Base-by-base conservation (phyloP, 2,888 invertebrate species). In the Rhagonycha fulva region DNA sequence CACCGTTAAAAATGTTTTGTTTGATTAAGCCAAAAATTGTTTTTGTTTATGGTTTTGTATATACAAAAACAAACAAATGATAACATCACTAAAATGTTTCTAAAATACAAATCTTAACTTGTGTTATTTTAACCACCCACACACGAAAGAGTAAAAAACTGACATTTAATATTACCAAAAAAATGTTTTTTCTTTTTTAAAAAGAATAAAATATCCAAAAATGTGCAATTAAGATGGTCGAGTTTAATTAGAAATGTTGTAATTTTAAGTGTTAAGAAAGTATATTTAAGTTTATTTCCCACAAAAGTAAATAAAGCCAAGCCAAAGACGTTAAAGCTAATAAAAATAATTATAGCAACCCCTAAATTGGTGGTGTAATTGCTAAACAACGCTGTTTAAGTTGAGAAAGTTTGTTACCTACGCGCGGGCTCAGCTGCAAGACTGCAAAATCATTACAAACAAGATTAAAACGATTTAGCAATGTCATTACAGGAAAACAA, bases 401-500 rank as follows among this genome's bases (percentile, higher is more conserved):
- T 77, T 72, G 67, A 70, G 73, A 77, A 77, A 74, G 73, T 74
- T 76, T 74, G 76, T 71, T 78, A 76, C 73, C 75, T 78, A 71
- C 71, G 73, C 79, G 77, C 76, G 82, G 78, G 74, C 77, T 73
- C 79, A 79, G 77, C 77, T 79, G 79, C 75, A 70, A 61, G 70
- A 30, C 79, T 74, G 77, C 76, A 75, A 76, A 78, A 75, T 77
- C 76, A 73, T 78, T 77, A 76, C 76, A 73, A 76, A 78, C 75
- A 73, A 78, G 76, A 78, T 78, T 78, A 78, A 78, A 78, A 72
- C 78, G 78, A 78, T 78, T 76, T 78, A 76, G 75, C 78, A 78
- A 76, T 76, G 78, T 78, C 78, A 74, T 74, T 78, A 76, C 71
- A 26, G 71, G 63, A 66, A 74, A 74, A 75, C 77, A 73, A 72